Percentiles rank a stretch among this genome's conserved stretches.
These are phyloP conservation scores for Malthinus flaveolus DNA, from an alignment of 2,888 invertebrate genomes.

Conservation along the genomic window DNA sequence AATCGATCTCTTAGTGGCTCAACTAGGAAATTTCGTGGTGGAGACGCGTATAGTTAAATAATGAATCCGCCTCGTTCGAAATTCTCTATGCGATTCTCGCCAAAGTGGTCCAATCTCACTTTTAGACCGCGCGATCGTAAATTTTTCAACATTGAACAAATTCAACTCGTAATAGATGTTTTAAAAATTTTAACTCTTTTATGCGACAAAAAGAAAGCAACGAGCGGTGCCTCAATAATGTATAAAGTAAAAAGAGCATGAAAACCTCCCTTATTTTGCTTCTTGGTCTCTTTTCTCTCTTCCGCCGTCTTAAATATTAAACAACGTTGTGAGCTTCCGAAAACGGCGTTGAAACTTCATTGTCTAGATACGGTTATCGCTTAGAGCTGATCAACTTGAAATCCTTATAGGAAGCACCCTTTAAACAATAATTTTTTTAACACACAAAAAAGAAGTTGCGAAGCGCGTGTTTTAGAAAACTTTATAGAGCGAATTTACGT, in stretches of 20 bases:
- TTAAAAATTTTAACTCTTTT: too few species aligned
- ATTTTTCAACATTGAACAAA: too few species aligned
- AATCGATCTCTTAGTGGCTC: too few species aligned
- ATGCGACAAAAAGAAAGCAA: neutral
- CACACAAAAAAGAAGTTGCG: neutral
- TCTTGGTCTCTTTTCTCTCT: conserved; percentile 15
- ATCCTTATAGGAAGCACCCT: conserved; percentile 2
- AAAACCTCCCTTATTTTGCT: conserved; percentile 22
- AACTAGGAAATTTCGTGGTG: too few species aligned
- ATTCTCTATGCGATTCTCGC: too few species aligned
- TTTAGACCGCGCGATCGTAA: too few species aligned
- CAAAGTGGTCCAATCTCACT: too few species aligned
- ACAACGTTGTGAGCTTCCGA: conserved; percentile 21
- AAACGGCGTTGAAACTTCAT: conserved; percentile 20
- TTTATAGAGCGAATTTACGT: neutral
- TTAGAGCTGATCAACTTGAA: conserved; percentile 11
- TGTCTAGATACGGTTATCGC: conserved; percentile 19
- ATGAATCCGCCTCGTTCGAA: too few species aligned
- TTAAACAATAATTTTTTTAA: conserved; percentile 1
- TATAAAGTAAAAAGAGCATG: conserved; percentile 16
- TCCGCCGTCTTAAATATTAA: conserved; percentile 23
- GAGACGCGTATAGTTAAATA: too few species aligned
- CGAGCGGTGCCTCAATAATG: conserved; percentile 16
- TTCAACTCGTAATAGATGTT: too few species aligned
- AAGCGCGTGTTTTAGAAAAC: too few species aligned